Conservation (phyloP, 2,888 invertebrate genomes). For the Cephus nigrinus region DNA sequence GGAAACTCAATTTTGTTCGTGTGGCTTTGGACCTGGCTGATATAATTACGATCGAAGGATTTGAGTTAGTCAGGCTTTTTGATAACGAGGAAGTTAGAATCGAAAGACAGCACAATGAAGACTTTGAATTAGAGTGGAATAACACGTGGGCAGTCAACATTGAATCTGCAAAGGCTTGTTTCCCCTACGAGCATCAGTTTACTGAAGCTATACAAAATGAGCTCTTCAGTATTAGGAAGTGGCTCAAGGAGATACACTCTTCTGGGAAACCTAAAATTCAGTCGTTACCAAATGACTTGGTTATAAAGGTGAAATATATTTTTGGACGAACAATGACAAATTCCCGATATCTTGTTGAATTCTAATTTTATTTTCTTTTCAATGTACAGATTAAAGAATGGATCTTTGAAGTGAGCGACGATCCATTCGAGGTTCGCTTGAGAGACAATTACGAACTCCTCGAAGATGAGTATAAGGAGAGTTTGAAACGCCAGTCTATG, state of each 20-base stretch:
- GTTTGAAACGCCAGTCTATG: constrained; percentile 87
- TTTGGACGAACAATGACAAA: background rate
- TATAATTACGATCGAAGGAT: constrained; percentile 78
- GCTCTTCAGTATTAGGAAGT: constrained; percentile 90
- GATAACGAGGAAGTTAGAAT: constrained; percentile 75
- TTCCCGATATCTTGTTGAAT: constrained; percentile 11
- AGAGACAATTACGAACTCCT: constrained; percentile 95
- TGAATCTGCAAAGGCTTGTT: constrained; percentile 76
- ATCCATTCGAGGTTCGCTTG: constrained; percentile 97
- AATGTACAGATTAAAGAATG: constrained; percentile 81
- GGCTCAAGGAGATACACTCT: constrained; percentile 88
- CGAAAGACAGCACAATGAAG: constrained; percentile 81
- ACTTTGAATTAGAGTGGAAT: constrained; percentile 78
- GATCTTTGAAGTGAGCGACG: constrained; percentile 93
- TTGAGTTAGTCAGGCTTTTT: constrained; percentile 72
- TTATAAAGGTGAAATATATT: constrained; percentile 77
- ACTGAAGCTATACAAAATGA: constrained; percentile 90
- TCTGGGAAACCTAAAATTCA: constrained; percentile 73
- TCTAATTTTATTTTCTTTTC: constrained; percentile 15
- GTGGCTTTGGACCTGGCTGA: constrained; percentile 78
- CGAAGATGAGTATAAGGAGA: constrained; percentile 95
- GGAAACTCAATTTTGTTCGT: constrained; percentile 57
- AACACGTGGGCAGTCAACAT: constrained; percentile 77
- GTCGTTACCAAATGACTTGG: constrained; percentile 87
- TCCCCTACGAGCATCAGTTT: constrained; percentile 89